phyloP scores from a whole-genome alignment of 2,797 vertebrate species.

The Helicolenus hilgendorfi region DNA sequence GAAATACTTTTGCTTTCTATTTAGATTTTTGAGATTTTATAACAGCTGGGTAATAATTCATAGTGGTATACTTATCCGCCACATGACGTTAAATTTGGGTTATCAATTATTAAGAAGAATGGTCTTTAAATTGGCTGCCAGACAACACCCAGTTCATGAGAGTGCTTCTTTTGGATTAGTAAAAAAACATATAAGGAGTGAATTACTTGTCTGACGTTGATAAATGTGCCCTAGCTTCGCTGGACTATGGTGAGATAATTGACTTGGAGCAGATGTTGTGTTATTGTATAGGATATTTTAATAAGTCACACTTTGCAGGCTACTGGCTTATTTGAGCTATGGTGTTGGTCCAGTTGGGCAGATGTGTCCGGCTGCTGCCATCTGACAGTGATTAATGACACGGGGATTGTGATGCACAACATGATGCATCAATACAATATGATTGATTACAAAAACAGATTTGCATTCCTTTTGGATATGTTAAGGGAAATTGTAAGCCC shows the following conservation, averaged over 20 bases:
- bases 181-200: neutral
- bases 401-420: constrained; percentile 1
- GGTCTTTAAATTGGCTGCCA: neutral
- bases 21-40: neutral
- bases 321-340: constrained; percentile 1
- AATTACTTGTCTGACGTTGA: constrained; percentile 49
- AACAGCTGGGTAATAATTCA: neutral
- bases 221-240: constrained; percentile 19
- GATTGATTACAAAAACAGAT: constrained; percentile 46
- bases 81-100: neutral
- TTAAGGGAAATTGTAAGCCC: neutral
- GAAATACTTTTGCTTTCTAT: neutral
- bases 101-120: neutral
- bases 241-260: constrained; percentile 44
- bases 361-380: constrained; percentile 39
- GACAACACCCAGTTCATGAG: neutral
- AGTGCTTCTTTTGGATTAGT: neutral
- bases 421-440: constrained; percentile 30
- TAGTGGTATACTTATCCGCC: neutral
- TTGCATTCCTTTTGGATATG: constrained; percentile 10
- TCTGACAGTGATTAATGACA: constrained; percentile 66
- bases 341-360: constrained; percentile 40
- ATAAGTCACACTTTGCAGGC: constrained; percentile 45
- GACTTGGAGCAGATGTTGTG: constrained; percentile 56
- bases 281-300: constrained; percentile 53